Evolutionary conservation across 35 echinoderm and acorn worm species (phyloP).

Genomic region (Amphiura filiformis): DNA sequence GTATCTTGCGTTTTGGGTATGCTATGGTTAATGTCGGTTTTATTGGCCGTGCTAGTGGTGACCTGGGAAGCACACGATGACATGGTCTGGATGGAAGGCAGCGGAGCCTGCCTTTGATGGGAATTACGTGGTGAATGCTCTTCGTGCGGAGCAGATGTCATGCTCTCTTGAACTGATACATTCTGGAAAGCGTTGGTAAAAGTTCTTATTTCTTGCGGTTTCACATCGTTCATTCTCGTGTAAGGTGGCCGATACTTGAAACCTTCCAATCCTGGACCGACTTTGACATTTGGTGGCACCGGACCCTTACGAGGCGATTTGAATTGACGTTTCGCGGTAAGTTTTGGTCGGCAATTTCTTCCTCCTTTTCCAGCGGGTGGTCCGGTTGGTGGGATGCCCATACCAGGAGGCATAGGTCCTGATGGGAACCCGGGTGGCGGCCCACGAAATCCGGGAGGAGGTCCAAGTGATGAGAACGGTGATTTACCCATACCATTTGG

Average conservation of each 20-base stretch:
- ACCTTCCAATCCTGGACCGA: neutral
- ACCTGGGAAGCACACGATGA: neutral
- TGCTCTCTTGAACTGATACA: slow-evolving; percentile 7
- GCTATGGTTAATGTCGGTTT: neutral
- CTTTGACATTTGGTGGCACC: slow-evolving; percentile 22
- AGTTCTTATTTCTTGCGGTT: neutral
- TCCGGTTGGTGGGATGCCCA: slow-evolving; percentile 15
- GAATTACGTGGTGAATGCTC: neutral
- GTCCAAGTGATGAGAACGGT: slow-evolving; percentile 5
- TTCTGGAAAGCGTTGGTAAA: slow-evolving; percentile 30
- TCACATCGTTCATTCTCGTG: neutral
- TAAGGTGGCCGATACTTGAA: neutral
- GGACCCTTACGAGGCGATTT: neutral
- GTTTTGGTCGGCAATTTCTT: neutral
- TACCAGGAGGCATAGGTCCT: slow-evolving; percentile 5
- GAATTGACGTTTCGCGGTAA: neutral
- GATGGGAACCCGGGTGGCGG: slow-evolving; percentile 41
- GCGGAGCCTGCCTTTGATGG: too few relatives aligned
- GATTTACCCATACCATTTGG: slow-evolving; percentile 30
- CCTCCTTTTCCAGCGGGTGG: neutral
- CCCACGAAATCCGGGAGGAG: slow-evolving; percentile 19
- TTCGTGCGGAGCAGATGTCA: neutral
- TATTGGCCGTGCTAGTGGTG: neutral
- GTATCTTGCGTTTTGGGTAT: neutral
- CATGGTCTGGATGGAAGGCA: too few relatives aligned